Conservation (phyloP, 2,888 invertebrate species). For the Xestoiulus laeticollis region DNA sequence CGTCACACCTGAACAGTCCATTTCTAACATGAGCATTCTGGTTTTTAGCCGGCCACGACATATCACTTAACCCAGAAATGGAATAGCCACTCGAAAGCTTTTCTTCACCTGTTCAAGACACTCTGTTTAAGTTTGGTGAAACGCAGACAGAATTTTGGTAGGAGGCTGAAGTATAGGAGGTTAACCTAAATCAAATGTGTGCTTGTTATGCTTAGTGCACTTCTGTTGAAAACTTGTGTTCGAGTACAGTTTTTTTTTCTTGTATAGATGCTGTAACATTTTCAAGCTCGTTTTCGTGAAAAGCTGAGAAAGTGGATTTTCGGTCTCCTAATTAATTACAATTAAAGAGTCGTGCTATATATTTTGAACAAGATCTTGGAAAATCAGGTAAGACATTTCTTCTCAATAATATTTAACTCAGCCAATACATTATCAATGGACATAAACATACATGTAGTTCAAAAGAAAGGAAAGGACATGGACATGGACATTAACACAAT, state of each 20-base stretch:
- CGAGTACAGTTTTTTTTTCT: conserved; percentile 8
- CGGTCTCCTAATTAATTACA: background rate
- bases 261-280: conserved; percentile 20
- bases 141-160: background rate
- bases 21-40: background rate
- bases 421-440: too few relatives aligned
- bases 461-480: too few relatives aligned
- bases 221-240: background rate
- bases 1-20: conserved; percentile 34
- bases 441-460: too few relatives aligned
- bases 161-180: conserved; percentile 18
- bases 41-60: background rate
- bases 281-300: background rate
- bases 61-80: conserved; percentile 35
- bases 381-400: background rate
- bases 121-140: background rate
- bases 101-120: conserved; percentile 18
- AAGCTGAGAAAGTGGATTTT: background rate
- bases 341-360: background rate
- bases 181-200: conserved; percentile 24
- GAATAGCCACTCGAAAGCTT: conserved; percentile 16
- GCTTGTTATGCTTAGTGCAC: background rate
- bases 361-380: background rate
- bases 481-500: too few relatives aligned
- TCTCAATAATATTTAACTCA: background rate